Percentiles rank a stretch among this genome's conserved stretches.
These are phyloP conservation scores for Paraplagusia blochii DNA, from an alignment of 2,113 vertebrate species.

Conservation along the genomic window DNA sequence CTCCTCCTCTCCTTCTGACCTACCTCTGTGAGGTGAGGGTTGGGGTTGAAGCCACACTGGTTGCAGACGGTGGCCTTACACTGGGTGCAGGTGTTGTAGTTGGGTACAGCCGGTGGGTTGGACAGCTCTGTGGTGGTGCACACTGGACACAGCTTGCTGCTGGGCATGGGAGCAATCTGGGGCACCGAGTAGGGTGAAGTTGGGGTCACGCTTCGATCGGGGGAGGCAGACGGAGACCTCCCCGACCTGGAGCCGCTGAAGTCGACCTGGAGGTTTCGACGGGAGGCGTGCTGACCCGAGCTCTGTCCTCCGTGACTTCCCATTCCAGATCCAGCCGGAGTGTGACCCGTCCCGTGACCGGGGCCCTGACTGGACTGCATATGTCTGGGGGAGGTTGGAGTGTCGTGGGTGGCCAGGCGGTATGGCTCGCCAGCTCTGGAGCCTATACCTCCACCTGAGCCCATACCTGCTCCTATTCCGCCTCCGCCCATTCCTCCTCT, in stretches of 20 bases:
- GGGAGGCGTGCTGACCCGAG: conserved; percentile 68
- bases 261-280: conserved; percentile 76
- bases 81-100: conserved; percentile 96
- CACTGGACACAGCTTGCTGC: conserved; percentile 94
- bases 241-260: conserved; percentile 65
- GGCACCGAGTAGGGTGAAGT: conserved; percentile 95
- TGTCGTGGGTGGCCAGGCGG: conserved; percentile 71
- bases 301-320: conserved; percentile 55
- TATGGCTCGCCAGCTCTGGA: conserved; percentile 64
- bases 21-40: conserved; percentile 98
- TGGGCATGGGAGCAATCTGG: conserved; percentile 95
- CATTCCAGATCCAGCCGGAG: conserved; percentile 31
- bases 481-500: conserved; percentile 22
- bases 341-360: conserved; percentile 50
- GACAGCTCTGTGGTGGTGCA: conserved; percentile 95
- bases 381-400: conserved; percentile 62
- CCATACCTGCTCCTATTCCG: conserved; percentile 48
- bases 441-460: conserved; percentile 55
- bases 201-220: conserved; percentile 87
- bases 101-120: conserved; percentile 86
- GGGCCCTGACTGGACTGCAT: conserved; percentile 59
- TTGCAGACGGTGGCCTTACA: conserved; percentile 95
- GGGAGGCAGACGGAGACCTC: conserved; percentile 79
- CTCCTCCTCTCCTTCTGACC: conserved; percentile 13
- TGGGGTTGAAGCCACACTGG: conserved; percentile 99